Evolutionary conservation across 2,888 invertebrate species (phyloP).

Genomic region (Cryptus armator): DNA sequence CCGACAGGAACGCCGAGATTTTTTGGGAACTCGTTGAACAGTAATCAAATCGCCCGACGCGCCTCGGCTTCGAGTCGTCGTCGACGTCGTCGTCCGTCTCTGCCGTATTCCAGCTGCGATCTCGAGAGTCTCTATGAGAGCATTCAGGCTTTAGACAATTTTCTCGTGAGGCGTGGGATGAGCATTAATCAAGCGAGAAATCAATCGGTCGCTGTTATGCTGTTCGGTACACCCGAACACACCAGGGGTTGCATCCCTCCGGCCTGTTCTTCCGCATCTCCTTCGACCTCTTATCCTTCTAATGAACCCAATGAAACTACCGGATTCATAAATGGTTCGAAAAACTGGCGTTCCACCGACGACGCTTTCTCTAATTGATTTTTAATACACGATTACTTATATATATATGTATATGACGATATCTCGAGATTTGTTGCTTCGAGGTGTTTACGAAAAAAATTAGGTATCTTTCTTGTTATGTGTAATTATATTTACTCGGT

Average conservation of each 20-base stretch:
- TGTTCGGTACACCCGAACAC: constrained; percentile 76
- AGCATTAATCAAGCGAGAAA: constrained; percentile 55
- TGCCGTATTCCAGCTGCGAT: constrained; percentile 75
- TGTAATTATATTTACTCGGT: neutral
- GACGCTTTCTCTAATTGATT: constrained; percentile 71
- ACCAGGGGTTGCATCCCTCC: constrained; percentile 52
- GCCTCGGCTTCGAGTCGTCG: constrained; percentile 17
- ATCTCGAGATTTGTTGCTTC: neutral
- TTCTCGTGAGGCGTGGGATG: constrained; percentile 73
- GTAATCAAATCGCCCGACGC: neutral
- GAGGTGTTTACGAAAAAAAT: neutral
- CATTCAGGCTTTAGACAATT: constrained; percentile 78
- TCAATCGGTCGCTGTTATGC: constrained; percentile 71
- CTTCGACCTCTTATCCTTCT: constrained; percentile 14
- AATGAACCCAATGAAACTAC: constrained; percentile 61
- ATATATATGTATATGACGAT: neutral
- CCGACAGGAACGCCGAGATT: constrained; percentile 60
- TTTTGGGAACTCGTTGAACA: constrained; percentile 17
- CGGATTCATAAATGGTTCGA: constrained; percentile 62
- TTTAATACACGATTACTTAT: neutral
- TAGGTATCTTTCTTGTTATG: neutral
- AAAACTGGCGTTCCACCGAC: constrained; percentile 74
- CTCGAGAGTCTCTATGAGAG: constrained; percentile 79
- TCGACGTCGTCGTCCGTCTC: constrained; percentile 51
- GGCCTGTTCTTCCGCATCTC: constrained; percentile 6